phyloP scores from a whole-genome alignment of 2,888 invertebrate species.

The Seladonia tumulorum region DNA sequence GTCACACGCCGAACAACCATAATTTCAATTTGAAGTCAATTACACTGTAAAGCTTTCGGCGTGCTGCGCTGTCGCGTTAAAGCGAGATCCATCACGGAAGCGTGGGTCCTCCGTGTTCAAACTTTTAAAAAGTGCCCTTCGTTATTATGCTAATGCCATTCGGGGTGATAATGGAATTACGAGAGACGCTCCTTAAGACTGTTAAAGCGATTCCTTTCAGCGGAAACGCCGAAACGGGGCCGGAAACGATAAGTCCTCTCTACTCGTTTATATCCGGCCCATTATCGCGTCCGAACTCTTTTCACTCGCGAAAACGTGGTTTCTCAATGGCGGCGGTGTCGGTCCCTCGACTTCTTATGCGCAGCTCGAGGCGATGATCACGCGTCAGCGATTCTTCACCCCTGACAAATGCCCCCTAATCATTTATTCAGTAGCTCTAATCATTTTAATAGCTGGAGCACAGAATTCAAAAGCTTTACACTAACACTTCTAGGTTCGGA shows the following conservation, averaged over 20 bases:
- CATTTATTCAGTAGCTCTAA: neutral
- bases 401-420: neutral
- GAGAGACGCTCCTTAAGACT: conserved; percentile 65
- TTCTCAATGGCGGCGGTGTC: neutral
- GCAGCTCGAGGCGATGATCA: neutral
- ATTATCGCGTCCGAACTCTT: conserved; percentile 52
- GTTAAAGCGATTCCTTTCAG: conserved; percentile 58
- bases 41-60: conserved; percentile 45
- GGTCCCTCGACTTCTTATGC: neutral
- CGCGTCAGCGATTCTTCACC: conserved; percentile 3
- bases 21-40: conserved; percentile 60
- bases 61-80: conserved; percentile 47
- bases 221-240: conserved; percentile 58
- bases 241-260: conserved; percentile 63
- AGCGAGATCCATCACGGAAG: conserved; percentile 22
- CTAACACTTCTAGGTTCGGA: neutral
- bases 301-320: conserved; percentile 39
- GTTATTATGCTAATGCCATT: conserved; percentile 78
- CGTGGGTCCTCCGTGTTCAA: conserved; percentile 38
- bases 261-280: conserved; percentile 49
- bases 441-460: neutral
- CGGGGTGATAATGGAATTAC: conserved; percentile 77
- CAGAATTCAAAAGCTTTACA: no score
- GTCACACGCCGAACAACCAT: conserved; percentile 16
- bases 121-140: conserved; percentile 64